Base-by-base conservation (phyloP, 1,140 invertebrate genomes). In the Metopolophium dirhodum region DNA sequence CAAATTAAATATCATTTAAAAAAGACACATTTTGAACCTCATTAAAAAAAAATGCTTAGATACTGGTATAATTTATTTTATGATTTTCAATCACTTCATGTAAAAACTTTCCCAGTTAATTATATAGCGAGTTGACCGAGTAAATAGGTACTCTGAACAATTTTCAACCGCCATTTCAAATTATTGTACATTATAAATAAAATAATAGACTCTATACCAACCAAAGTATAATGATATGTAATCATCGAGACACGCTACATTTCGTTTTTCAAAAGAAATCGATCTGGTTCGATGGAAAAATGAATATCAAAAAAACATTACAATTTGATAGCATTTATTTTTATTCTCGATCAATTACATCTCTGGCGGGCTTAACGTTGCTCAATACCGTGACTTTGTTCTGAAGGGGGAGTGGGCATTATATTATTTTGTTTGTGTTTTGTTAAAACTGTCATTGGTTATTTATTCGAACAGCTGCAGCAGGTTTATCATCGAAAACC, bases 301-400 rank as follows among this genome's bases (percentile, higher is more conserved):
- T 86, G 2, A 86, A 47, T 86, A 47, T 86, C 4, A 18, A 77
- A 86, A 85, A 47, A 47, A 26, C 30, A 47, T 86, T 47, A 18
- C 37, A 54, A 89, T 89, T 54, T 89, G 37, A 20, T 35, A 18
- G 6, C 7, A 41, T 89, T 57, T n/a, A 26, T 86, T 89, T 89
- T 54, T 49, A 26, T 89, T 89, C n/a, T 7, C 18, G 87, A 54
- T 89, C 22, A 89, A 89, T 89, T 49, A 89, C 37, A 89, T 54
- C 20, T 37, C n/a, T 23, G n/a, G 1, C 23, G 20, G 14, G 6
- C n/a, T 49, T n/a, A 87, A 49, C 51, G 18, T 88, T 88, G 18
- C 47, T 88, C 30, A 51, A 86, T 30, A 30, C 85, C 85, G 37
- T 85, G 37, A 77, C 61, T 77, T 6, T 77, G 11, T 77, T 7